These are phyloP conservation scores for Patagioenas fasciata DNA, from an alignment of 2,113 vertebrate genomes.

Conservation along the genomic window DNA sequence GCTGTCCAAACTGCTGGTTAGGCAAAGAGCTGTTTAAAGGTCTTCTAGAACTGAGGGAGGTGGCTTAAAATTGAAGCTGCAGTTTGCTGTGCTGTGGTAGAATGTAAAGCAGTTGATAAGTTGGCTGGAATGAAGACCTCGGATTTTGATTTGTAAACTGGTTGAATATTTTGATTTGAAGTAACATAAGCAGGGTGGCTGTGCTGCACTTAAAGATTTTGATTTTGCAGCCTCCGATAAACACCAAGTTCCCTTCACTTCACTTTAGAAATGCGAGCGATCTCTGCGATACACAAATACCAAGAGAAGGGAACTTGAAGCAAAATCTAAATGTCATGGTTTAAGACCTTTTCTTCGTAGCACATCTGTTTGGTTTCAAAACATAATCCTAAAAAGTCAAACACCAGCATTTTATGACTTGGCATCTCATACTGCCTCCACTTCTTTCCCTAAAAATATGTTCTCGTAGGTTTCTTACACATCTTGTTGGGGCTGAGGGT, in stretches of 20 bases:
- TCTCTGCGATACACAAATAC: background rate
- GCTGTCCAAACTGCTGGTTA: background rate
- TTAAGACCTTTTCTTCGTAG: background rate
- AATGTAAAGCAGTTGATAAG: background rate
- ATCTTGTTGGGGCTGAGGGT: background rate
- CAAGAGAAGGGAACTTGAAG: background rate
- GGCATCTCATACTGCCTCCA: background rate
- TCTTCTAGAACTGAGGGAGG: background rate
- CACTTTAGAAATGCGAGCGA: background rate
- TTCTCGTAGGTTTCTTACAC: background rate
- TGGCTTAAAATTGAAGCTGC: conserved; percentile 1
- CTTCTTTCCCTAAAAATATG: background rate
- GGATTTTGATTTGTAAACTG: conserved; percentile 3
- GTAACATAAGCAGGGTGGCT: background rate
- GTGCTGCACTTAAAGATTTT: background rate
- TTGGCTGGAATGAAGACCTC: background rate
- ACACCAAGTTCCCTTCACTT: background rate
- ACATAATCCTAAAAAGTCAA: background rate
- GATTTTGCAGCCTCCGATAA: background rate
- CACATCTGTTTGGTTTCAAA: background rate
- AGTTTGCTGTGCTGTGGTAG: background rate
- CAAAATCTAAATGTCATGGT: background rate
- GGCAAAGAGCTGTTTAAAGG: conserved; percentile 39
- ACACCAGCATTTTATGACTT: background rate
- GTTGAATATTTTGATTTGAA: background rate